Percentiles rank a stretch among this genome's conserved stretches.
These are phyloP conservation scores for Crossocerus cetratus DNA, from an alignment of 2,888 invertebrate genomes.

Conservation along the genomic window DNA sequence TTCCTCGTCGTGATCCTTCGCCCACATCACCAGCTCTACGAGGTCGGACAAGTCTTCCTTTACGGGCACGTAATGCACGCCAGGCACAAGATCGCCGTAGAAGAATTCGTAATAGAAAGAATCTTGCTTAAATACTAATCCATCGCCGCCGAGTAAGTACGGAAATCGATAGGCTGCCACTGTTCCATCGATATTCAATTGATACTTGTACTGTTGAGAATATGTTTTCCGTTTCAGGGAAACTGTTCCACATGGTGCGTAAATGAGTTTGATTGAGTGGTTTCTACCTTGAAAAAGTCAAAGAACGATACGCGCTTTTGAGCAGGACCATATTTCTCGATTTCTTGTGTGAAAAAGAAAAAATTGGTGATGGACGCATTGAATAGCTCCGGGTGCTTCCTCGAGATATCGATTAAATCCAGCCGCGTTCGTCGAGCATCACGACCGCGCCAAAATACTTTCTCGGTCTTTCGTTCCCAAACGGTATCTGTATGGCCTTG, in stretches of 20 bases:
- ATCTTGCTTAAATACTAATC: constrained; percentile 93
- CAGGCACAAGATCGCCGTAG: constrained; percentile 86
- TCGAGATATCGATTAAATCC: constrained; percentile 87
- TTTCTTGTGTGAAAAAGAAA: constrained; percentile 94
- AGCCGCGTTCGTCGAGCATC: constrained; percentile 93
- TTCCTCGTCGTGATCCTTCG: constrained; percentile 83
- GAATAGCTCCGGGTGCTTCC: constrained; percentile 86
- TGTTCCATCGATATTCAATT: constrained; percentile 95
- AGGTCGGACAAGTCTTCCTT: constrained; percentile 89
- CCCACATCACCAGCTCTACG: constrained; percentile 88
- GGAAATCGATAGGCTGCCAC: constrained; percentile 97
- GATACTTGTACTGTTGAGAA: constrained; percentile 94
- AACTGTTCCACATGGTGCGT: too few relatives aligned
- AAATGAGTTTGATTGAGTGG: neutral
- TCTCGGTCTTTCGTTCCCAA: constrained; percentile 87
- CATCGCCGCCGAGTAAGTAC: constrained; percentile 92
- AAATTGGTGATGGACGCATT: constrained; percentile 97
- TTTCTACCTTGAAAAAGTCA: constrained; percentile 92
- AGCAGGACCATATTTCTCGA: constrained; percentile 91
- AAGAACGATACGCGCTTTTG: constrained; percentile 92
- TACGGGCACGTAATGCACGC: constrained; percentile 91
- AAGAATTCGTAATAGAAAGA: constrained; percentile 98
- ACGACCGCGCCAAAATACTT: constrained; percentile 94
- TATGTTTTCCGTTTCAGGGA: neutral
- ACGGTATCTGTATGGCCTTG: constrained; percentile 85